Evolutionary conservation across 2,797 vertebrate genomes (phyloP).

Genomic region (Sebastes aleutianus): DNA sequence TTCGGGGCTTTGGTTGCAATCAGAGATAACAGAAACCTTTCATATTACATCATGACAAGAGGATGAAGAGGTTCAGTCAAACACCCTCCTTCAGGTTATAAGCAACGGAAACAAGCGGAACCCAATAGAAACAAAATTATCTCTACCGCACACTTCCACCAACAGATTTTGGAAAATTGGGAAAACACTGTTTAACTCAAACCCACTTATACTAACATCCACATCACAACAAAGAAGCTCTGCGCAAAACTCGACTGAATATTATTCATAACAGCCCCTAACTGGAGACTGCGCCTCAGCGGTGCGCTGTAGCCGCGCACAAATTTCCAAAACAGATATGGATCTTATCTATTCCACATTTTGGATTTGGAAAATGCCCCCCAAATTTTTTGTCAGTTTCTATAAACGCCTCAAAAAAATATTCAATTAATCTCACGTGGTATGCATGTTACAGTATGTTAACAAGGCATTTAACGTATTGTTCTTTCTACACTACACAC

Average conservation of each 20-base stretch:
- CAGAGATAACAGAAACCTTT: constrained; percentile 44
- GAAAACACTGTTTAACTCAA: constrained; percentile 55
- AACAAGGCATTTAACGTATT: constrained; percentile 41
- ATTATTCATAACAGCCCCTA: constrained; percentile 70
- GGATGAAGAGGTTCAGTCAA: constrained; percentile 53
- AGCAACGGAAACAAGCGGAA: constrained; percentile 60
- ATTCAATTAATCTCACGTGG: constrained; percentile 12
- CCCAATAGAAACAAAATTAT: constrained; percentile 42
- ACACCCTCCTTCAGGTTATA: constrained; percentile 49
- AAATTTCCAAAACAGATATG: constrained; percentile 72
- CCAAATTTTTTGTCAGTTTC: constrained; percentile 13
- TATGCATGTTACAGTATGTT: constrained; percentile 37
- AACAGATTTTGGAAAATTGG: constrained; percentile 47
- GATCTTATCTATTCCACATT: constrained; percentile 66
- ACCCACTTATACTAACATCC: constrained; percentile 52
- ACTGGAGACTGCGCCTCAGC: constrained; percentile 53
- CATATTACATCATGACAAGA: constrained; percentile 66
- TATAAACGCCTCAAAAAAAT: constrained; percentile 26
- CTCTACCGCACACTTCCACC: constrained; percentile 47
- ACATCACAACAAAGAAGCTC: constrained; percentile 68
- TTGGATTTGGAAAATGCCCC: constrained; percentile 12
- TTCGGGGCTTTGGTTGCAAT: constrained; percentile 24
- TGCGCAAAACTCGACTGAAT: constrained; percentile 37
- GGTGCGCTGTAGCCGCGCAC: constrained; percentile 14
- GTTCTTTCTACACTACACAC: constrained; percentile 9